Base-by-base conservation (phyloP, 2,888 invertebrate species). In the Ophonus ardosiacus region DNA sequence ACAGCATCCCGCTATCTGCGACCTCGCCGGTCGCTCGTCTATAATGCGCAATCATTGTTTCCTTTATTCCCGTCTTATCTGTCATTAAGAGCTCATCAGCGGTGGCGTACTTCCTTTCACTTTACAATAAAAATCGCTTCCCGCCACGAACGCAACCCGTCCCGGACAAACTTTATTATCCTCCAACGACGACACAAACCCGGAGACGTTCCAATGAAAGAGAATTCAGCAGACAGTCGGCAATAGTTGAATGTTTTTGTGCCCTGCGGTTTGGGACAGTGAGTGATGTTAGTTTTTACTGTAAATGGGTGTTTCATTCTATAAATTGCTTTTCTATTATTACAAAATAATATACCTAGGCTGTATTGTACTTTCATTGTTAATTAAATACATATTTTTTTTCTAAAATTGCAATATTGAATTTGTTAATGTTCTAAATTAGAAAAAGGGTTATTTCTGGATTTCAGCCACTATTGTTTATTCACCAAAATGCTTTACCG, bases 21-120 rank as follows among this genome's bases (percentile, higher is more conserved):
- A 86, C 86, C 80, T 86, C 85, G 74, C 68, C 84, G 85, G 84
- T 86, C 86, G 85, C 82, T 85, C 85, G 86, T 86, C 85, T 86
- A 87, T 87, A 87, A 87, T 87, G 86, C 85, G 86, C 87, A 87
- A 87, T 87, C 87, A 86, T 84, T 87, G 87, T 86, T 86, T 86
- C 86, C 86, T 87, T 86, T 86, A 86, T 85, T 79, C 84, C 81
- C 83, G 80, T 86, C 86, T 86, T 87, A 87, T 87, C 86, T 87
- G 86, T 86, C 87, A 87, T 87, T 87, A 86, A 86, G 86, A 84
- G 85, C 84, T 86, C 87, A 87, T 87, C 87, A 87, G 85, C 65
- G 56, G 71, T 82, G 10, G 71, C 65, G 84, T 17, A 18, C 85
- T 86, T 85, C 85, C 86, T 76, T 84, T 76, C 83, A 84, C 43